Base-by-base conservation (phyloP, 2,797 vertebrate genomes). In the Mionectes olivaceus region DNA sequence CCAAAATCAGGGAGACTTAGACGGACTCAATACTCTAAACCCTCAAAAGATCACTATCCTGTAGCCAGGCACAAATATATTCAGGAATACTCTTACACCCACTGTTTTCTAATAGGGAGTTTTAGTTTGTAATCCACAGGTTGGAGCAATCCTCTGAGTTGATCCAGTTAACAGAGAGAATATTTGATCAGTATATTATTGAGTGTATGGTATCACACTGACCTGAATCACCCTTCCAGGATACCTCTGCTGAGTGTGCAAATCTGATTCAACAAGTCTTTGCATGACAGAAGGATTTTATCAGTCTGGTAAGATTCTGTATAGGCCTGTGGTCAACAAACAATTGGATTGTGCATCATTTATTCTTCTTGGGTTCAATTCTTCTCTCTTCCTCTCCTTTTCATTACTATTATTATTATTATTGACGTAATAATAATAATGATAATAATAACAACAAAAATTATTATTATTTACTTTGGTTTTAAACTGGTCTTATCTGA, bases 321-420 rank as follows among this genome's bases (percentile, higher is more conserved):
- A 10, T 15, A 33, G 30, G 14, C 14, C 10, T 70, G 30, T 10
- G 25, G 11, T 27, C 33, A 53, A 30, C 0, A 0, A 41, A 32
- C 1, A 19, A 27, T 19, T 41, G 27, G 18, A 55, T 8, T 43
- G 33, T 9, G 3, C 5, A 33, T 35, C 7, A 8, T 8, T 68
- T 47, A 18, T 13, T 75, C 28, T n/a, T 80, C 30, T 55, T 22
- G 10, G 17, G 12, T 32, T 67, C 39, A 41, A 2, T 13, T 60
- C 3, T 59, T 32, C 16, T 33, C 46, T 74, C 13, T 5, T 10
- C 30, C 3, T 32, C 25, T 55, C 12, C 12, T 14, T 65, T 44
- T 39, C 4, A 59, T 39, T 52, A 5, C 25, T 33, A 22, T 21
- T 57, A 24, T 9, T 71, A 3, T n/a, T n/a, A n/a, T 19, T 47